Base-by-base conservation (phyloP, 1,140 invertebrate species). In the Meloidogyne chitwoodi region DNA sequence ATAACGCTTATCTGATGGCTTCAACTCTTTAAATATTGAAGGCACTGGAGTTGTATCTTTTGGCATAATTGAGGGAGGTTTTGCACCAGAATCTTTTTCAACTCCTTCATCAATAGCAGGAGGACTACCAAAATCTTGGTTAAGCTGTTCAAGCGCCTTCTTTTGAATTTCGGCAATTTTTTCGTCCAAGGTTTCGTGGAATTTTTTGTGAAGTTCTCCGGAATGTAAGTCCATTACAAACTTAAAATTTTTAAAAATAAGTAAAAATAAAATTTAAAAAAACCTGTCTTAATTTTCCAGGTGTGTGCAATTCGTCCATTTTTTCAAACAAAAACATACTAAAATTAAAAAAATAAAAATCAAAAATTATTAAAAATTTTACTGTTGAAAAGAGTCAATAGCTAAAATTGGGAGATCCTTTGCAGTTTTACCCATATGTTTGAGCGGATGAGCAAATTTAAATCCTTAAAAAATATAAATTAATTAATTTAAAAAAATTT, bases 401-500 rank as follows among this genome's bases (percentile, higher is more conserved):
- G 96, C 97, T 78, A 99, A 93, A 2, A 99, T 88, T 0, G 97
- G 97, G 65, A 99, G 89, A 88, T 99, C 97, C 41, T 91, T 90
- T 31, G 91, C 88, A 8, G 91, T 91, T 89, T 99, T 99, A 6
- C 96, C 96, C 27, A 99, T 89, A 89, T 99, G 97, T 87, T 98
- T 94, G 14, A 99, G 89, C 0, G 97, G 97, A 91, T 99, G 97
- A 65, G 95, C 93, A 89, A 99, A 99, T 85, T 93, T 93, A 27
- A 92, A 89, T 26, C 97, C 97, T 95, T 6, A 96, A 96, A 0
- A 94, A 38, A 0, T 1, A 67, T 2, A 63, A 6, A 26, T 2
- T 22, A 4, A 6, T 26, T 67, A 67, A 67, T n/a, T 19, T 19
- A 31, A 4, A 22, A 34, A 31, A 67, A n/a, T n/a, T n/a, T 8